Evolutionary conservation across 2,113 vertebrate species (phyloP).

Genomic region (Rhinogobius similis): DNA sequence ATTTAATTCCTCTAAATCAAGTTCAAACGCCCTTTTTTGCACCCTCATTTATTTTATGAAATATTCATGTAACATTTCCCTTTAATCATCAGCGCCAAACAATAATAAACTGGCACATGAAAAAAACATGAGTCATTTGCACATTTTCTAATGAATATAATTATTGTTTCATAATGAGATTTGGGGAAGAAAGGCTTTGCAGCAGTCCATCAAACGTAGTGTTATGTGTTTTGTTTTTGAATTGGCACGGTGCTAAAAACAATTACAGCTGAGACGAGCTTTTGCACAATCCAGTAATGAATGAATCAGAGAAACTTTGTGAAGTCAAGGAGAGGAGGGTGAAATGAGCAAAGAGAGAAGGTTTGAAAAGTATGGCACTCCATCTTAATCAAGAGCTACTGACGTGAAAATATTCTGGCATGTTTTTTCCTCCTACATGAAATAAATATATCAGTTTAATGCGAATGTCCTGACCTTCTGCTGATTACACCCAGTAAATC

Average conservation of each 20-base stretch:
- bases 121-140: constrained; percentile 59
- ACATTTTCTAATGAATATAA: constrained; percentile 75
- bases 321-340: constrained; percentile 45
- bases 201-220: constrained; percentile 55
- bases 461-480: constrained; percentile 34
- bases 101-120: constrained; percentile 60
- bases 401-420: constrained; percentile 24
- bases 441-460: constrained; percentile 44
- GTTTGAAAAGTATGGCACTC: constrained; percentile 7
- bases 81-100: constrained; percentile 68
- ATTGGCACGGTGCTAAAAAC: constrained; percentile 46
- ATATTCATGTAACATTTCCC: constrained; percentile 65
- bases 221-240: constrained; percentile 61
- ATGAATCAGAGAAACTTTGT: constrained; percentile 50
- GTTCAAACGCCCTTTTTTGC: constrained; percentile 43
- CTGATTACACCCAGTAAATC: constrained; percentile 46
- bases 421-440: constrained; percentile 23
- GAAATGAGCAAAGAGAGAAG: constrained; percentile 15
- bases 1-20: constrained; percentile 48
- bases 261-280: constrained; percentile 63
- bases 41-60: constrained; percentile 53
- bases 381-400: constrained; percentile 23
- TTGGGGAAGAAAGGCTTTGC: constrained; percentile 25
- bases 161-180: constrained; percentile 72
- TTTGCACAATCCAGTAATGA: constrained; percentile 52